Percentiles rank a stretch among this genome's conserved stretches.
These are phyloP conservation scores for Orchesella flavescens DNA, from an alignment of 2,888 invertebrate species.

Conservation along the genomic window DNA sequence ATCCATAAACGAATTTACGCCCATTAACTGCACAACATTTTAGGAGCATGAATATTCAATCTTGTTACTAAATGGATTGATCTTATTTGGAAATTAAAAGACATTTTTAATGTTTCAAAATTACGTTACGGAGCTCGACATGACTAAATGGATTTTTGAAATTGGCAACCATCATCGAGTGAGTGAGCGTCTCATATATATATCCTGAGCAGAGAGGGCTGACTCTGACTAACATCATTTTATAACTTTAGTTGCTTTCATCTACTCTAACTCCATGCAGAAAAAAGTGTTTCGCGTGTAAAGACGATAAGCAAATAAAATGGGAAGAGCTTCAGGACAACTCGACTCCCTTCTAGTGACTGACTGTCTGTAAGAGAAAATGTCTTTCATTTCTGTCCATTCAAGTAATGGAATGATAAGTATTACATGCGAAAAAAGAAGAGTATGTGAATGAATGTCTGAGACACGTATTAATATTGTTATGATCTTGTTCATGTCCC, in stretches of 20 bases:
- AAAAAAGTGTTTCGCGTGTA: background rate
- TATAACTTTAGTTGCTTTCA: background rate
- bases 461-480: background rate
- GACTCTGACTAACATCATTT: background rate
- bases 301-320: background rate
- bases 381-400: too few species aligned
- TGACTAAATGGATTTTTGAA: background rate
- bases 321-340: background rate
- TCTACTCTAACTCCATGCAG: background rate
- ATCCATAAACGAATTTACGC: background rate
- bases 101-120: background rate
- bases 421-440: background rate
- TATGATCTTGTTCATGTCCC: background rate
- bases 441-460: background rate
- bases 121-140: background rate
- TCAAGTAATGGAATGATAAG: background rate
- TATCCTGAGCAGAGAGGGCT: background rate
- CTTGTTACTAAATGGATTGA: background rate
- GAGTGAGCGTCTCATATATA: background rate
- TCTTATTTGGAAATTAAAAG: slow-evolving; percentile 20
- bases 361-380: too few species aligned
- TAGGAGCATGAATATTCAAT: background rate
- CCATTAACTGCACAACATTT: background rate
- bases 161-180: background rate
- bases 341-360: background rate